Conservation (phyloP, 2,888 invertebrate genomes). For the Sussaba pulchella region DNA sequence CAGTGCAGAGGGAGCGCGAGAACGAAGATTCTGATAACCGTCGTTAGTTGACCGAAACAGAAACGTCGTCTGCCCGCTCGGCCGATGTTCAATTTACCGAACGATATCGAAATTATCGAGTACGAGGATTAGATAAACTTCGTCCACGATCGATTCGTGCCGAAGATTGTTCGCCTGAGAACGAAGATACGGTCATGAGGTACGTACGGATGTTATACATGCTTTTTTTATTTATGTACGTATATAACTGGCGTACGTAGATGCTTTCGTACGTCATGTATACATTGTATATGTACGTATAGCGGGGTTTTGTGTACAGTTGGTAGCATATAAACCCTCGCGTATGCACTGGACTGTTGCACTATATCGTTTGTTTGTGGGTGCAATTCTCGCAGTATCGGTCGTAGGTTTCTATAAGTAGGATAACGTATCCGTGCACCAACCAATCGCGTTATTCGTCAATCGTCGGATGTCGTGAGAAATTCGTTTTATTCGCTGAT, state of each 20-base stretch:
- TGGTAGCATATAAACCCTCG: background rate
- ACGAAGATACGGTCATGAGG: slow-evolving; percentile 17
- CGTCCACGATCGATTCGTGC: no score
- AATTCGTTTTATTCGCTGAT: no score
- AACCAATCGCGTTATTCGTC: slow-evolving; percentile 36
- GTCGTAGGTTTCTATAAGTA: slow-evolving; percentile 35
- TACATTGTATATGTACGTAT: background rate
- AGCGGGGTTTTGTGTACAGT: background rate
- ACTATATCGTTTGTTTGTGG: background rate
- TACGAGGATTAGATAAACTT: no score
- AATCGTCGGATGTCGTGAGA: slow-evolving; percentile 45
- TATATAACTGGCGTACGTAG: background rate
- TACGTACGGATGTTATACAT: no score
- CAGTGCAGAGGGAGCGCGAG: background rate
- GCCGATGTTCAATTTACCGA: background rate
- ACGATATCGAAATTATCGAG: background rate
- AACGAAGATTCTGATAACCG: background rate
- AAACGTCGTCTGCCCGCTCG: background rate
- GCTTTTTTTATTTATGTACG: background rate
- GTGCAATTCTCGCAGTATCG: background rate
- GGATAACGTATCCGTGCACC: slow-evolving; percentile 37
- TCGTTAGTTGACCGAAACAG: slow-evolving; percentile 6
- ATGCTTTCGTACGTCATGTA: background rate
- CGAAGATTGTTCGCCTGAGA: no score
- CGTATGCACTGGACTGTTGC: background rate